These are phyloP conservation scores for Eriosoma lanigerum DNA, from an alignment of 1,140 invertebrate species.

Conservation along the genomic window DNA sequence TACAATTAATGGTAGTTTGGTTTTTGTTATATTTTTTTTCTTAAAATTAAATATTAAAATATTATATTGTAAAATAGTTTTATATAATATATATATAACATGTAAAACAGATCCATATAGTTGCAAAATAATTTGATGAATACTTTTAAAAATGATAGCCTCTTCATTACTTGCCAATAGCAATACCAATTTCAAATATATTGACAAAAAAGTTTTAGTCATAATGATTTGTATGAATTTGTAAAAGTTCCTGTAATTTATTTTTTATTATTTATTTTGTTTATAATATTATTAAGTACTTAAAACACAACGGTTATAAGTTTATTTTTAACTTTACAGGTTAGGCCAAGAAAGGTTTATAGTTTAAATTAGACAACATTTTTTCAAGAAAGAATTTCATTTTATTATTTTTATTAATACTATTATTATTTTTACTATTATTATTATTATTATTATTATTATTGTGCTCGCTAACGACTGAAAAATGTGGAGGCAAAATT, in stretches of 20 bases:
- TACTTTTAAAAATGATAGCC: neutral
- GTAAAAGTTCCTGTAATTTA: slow-evolving; percentile 47
- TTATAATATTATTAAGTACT: slow-evolving; percentile 24
- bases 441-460: slow-evolving; percentile 17
- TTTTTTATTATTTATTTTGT: slow-evolving; percentile 33
- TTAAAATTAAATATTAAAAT: neutral
- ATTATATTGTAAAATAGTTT: neutral
- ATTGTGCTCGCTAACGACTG: slow-evolving; percentile 46
- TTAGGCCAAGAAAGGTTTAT: neutral
- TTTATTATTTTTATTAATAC: slow-evolving; percentile 31
- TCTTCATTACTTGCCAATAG: slow-evolving; percentile 12
- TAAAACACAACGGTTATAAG: neutral
- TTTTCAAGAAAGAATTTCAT: slow-evolving; percentile 26
- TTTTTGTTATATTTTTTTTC: neutral
- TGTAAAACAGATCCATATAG: neutral
- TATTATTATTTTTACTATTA: slow-evolving; percentile 24
- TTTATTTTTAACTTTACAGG: neutral
- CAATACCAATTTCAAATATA: slow-evolving; percentile 28
- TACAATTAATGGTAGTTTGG: neutral
- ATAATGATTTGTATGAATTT: slow-evolving; percentile 34
- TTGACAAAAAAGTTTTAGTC: neutral
- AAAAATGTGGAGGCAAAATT: slow-evolving; percentile 42
- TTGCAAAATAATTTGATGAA: neutral
- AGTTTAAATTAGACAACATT: neutral
- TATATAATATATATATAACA: neutral